These are phyloP conservation scores for Himalopsyche anomala DNA, from an alignment of 2,888 invertebrate genomes.

Conservation along the genomic window DNA sequence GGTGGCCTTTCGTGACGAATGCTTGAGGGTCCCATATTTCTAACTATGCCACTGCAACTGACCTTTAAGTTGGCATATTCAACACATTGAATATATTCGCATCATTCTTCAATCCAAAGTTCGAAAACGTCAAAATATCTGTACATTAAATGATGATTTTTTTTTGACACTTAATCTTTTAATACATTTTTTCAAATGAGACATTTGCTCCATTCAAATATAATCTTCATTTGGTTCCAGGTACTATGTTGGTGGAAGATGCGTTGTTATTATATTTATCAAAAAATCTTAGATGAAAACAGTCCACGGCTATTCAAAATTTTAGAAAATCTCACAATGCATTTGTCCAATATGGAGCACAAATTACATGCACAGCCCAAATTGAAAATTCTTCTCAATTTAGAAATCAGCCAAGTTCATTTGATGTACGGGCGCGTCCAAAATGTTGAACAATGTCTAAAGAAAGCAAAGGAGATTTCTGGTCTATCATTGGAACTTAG, in stretches of 20 bases:
- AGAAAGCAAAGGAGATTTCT: conserved; percentile 79
- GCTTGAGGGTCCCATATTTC: too few species aligned
- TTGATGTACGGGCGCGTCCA: conserved; percentile 85
- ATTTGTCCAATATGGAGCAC: conserved; percentile 72
- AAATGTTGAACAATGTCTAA: conserved; percentile 82
- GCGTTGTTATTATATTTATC: conserved; percentile 84
- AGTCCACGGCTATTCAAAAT: conserved; percentile 81
- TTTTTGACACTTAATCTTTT: too few species aligned
- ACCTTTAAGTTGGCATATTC: too few species aligned
- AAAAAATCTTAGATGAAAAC: conserved; percentile 85
- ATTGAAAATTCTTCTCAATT: conserved; percentile 73
- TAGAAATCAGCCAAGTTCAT: conserved; percentile 81
- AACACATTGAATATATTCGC: too few species aligned
- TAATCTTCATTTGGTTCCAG: conserved; percentile 66
- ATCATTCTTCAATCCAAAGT: too few species aligned
- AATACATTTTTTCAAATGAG: too few species aligned
- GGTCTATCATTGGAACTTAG: conserved; percentile 83
- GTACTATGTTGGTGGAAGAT: conserved; percentile 84
- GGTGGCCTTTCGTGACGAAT: too few species aligned
- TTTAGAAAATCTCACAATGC: conserved; percentile 75
- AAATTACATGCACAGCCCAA: conserved; percentile 68
- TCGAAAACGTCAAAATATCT: too few species aligned
- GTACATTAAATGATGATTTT: too few species aligned
- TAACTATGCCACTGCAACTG: too few species aligned
- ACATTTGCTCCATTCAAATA: not conserved